phyloP scores from a whole-genome alignment of 2,888 invertebrate genomes.

The Dilophus febrilis region DNA sequence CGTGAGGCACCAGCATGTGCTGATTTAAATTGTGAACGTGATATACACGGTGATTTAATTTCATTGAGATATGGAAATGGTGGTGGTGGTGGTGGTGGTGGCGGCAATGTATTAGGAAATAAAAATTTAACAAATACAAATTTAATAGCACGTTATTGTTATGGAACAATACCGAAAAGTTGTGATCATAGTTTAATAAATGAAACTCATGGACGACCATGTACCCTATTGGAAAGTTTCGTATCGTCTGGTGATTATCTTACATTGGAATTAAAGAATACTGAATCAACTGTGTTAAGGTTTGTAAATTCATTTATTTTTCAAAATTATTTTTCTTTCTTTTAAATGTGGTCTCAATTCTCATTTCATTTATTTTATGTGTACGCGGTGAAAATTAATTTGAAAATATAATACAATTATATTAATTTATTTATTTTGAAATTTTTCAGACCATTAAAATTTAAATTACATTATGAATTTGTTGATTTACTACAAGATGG shows the following conservation, averaged over 20 bases:
- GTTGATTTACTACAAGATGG: conserved; percentile 78
- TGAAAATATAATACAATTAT: background rate
- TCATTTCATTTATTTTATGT: too few species aligned
- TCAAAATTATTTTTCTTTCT: background rate
- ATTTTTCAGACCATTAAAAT: conserved; percentile 52
- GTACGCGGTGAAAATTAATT: too few species aligned
- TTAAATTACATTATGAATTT: conserved; percentile 75
- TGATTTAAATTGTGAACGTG: conserved; percentile 55
- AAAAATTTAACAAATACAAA: conserved; percentile 44
- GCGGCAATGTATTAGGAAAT: conserved; percentile 13
- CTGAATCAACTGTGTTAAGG: conserved; percentile 74
- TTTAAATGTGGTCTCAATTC: background rate
- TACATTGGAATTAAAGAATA: conserved; percentile 60
- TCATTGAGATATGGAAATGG: background rate
- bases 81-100: conserved; percentile 28
- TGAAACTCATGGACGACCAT: conserved; percentile 45
- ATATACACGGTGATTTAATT: background rate
- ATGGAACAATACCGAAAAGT: conserved; percentile 62
- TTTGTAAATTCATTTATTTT: conserved; percentile 25
- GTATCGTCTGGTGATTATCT: conserved; percentile 65
- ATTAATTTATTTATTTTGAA: background rate
- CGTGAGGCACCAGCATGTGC: conserved; percentile 60
- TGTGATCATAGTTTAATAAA: conserved; percentile 64
- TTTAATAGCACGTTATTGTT: conserved; percentile 63
- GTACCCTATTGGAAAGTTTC: conserved; percentile 65